phyloP scores from a whole-genome alignment of 2,797 vertebrate species.

The Acomys russatus region DNA sequence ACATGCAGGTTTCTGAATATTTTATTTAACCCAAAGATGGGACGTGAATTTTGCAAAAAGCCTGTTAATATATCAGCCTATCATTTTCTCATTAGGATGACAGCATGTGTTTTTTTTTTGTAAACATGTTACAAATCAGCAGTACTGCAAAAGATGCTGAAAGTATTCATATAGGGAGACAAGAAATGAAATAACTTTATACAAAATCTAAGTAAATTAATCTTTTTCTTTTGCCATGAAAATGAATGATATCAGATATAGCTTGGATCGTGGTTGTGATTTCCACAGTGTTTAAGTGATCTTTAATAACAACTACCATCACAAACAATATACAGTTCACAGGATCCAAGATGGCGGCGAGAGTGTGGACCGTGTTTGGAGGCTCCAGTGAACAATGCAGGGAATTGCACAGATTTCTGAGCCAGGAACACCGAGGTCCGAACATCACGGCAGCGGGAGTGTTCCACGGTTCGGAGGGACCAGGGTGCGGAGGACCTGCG shows the following conservation, averaged over 20 bases:
- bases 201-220: constrained; percentile 37
- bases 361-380: too few relatives aligned
- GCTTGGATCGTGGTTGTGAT: constrained; percentile 41
- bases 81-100: constrained; percentile 52
- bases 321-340: constrained; percentile 37
- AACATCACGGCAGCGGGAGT: too few relatives aligned
- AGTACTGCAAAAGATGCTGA: constrained; percentile 12
- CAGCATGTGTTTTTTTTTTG: constrained; percentile 20
- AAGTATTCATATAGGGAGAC: constrained; percentile 53
- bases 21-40: constrained; percentile 27
- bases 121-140: constrained; percentile 26
- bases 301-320: constrained; percentile 18
- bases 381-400: too few relatives aligned
- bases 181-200: constrained; percentile 56
- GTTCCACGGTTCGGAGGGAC: too few relatives aligned
- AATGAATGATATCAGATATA: background rate
- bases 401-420: too few relatives aligned
- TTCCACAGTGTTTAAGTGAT: constrained; percentile 20
- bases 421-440: too few relatives aligned
- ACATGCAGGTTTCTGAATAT: constrained; percentile 22
- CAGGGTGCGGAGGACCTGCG: too few relatives aligned
- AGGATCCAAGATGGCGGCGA: too few relatives aligned
- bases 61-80: constrained; percentile 10
- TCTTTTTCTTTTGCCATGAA: constrained; percentile 49
- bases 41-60: constrained; percentile 38